Conservation (phyloP, 2,888 invertebrate species). For the Aporophyla nigra region DNA sequence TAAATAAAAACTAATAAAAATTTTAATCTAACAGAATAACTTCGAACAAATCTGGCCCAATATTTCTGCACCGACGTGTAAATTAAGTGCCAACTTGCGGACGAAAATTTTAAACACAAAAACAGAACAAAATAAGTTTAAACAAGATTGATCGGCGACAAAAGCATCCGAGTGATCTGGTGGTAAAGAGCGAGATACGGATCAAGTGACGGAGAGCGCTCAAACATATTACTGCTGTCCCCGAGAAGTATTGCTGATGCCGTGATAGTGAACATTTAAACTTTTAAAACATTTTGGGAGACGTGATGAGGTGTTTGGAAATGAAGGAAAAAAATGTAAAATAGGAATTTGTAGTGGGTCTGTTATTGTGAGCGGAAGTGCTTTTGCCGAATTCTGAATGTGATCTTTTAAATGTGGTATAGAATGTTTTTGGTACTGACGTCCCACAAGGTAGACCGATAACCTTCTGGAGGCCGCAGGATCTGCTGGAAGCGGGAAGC, state of each 20-base stretch:
- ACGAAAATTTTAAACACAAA: conserved; percentile 27
- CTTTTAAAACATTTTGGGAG: conserved; percentile 26
- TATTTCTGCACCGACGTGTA: conserved; percentile 31
- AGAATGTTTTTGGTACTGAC: neutral
- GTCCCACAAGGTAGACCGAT: too few species aligned
- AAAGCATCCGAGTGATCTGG: conserved; percentile 52
- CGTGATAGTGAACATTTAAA: conserved; percentile 35
- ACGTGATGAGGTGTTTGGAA: conserved; percentile 18
- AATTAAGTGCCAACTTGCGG: conserved; percentile 39
- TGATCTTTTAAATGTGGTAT: neutral
- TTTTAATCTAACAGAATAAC: neutral
- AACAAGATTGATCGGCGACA: conserved; percentile 60
- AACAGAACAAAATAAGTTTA: conserved; percentile 41
- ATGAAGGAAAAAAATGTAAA: neutral
- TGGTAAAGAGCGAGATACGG: conserved; percentile 55
- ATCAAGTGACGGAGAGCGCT: conserved; percentile 43
- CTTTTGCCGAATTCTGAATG: neutral
- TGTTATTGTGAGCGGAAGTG: conserved; percentile 4
- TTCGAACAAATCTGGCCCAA: neutral
- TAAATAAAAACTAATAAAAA: neutral
- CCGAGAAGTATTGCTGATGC: conserved; percentile 57
- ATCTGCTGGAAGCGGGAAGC: too few species aligned
- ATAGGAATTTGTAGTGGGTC: neutral
- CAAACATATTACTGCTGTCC: conserved; percentile 54
- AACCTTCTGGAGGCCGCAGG: too few species aligned